Evolutionary conservation across 2,888 invertebrate species (phyloP), one percentile per base, ranked within the genome.

Genomic region (Argyresthia albistria): DNA sequence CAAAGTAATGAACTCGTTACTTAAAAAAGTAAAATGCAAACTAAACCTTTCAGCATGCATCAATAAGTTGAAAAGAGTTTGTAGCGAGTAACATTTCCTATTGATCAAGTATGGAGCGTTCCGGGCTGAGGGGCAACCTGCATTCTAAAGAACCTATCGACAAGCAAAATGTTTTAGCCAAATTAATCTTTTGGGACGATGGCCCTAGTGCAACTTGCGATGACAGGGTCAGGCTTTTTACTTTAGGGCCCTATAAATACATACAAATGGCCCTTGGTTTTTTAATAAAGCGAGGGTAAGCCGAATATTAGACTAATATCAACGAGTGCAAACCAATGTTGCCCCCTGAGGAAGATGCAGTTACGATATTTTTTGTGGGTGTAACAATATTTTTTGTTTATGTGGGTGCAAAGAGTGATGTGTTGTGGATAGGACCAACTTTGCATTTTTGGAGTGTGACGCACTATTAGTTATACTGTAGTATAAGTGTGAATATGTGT

Each of bases 241-340:
- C 67, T 64, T 64, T 63, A 64, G 69, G 66, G 64, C 63, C 66
- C 76, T 76, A 76, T 82, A 83, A 80, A 83, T 82, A 81, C 75
- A 76, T 81, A 84, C 82, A 83, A 86, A 86, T 81, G 76, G 82
- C 77, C 75, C 73, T 77, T 73, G 77, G 80, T 80, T 86, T 84
- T 83, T 84, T 84, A 86, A 84, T 84, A 86, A 81, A 71, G 73
- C 68, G 73, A 73, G 84, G 87, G 83, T 79, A 75, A 71, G 76
- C 70, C 75, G 82, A 78, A 83, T 86, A 86, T 86, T 84, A 83
- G 81, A 62, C 75, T 75, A 82, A 86, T 86, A 86, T 80, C 73
- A 73, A 68, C 72, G 76, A 87, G 86, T 86, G 86, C 84, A 83
- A 84, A 84, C 82, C 80, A 68, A 80, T 87, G 86, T 86, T 75